These are phyloP conservation scores for Zaprionus kolodkinae DNA, from an alignment of 1,140 invertebrate species.

Conservation along the genomic window DNA sequence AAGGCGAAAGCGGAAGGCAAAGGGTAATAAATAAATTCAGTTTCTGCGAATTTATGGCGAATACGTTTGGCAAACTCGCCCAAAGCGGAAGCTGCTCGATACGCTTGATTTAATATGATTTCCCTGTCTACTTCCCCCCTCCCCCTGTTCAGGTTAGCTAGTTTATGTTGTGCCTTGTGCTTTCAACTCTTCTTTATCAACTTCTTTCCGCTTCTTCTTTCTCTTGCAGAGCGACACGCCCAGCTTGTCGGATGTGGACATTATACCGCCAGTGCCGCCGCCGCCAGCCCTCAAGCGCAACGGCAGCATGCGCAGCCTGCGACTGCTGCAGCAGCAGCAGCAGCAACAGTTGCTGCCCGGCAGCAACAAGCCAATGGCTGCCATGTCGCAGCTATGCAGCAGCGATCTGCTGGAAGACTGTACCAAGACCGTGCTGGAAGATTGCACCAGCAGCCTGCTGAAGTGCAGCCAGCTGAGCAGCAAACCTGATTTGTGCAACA, in stretches of 20 bases:
- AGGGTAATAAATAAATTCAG: background rate
- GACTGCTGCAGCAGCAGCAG: slow-evolving; percentile 68
- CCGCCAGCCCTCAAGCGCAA: slow-evolving; percentile 76
- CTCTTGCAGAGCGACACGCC: slow-evolving; percentile 67
- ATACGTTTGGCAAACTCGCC: background rate
- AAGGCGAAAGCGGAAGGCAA: background rate
- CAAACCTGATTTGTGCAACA: slow-evolving; percentile 72
- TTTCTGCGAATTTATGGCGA: background rate
- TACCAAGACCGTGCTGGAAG: slow-evolving; percentile 75
- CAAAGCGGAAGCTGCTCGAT: slow-evolving; percentile 53
- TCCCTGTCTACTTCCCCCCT: slow-evolving; percentile 5
- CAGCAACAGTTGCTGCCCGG: slow-evolving; percentile 42
- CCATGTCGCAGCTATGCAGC: slow-evolving; percentile 69
- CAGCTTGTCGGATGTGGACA: slow-evolving; percentile 78
- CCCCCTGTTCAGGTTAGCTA: slow-evolving; percentile 34
- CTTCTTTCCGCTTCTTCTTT: slow-evolving; percentile 14
- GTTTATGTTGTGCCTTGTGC: slow-evolving; percentile 25
- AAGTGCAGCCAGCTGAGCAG: slow-evolving; percentile 57
- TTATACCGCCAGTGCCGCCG: slow-evolving; percentile 81
- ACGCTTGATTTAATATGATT: slow-evolving; percentile 67
- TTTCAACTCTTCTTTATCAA: background rate
- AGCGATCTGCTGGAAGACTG: slow-evolving; percentile 75
- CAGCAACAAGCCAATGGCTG: slow-evolving; percentile 43
- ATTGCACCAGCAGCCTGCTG: slow-evolving; percentile 74
- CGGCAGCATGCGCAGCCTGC: slow-evolving; percentile 77